Evolutionary conservation across 2,113 vertebrate species (phyloP).

Genomic region (Synchiropus splendidus): DNA sequence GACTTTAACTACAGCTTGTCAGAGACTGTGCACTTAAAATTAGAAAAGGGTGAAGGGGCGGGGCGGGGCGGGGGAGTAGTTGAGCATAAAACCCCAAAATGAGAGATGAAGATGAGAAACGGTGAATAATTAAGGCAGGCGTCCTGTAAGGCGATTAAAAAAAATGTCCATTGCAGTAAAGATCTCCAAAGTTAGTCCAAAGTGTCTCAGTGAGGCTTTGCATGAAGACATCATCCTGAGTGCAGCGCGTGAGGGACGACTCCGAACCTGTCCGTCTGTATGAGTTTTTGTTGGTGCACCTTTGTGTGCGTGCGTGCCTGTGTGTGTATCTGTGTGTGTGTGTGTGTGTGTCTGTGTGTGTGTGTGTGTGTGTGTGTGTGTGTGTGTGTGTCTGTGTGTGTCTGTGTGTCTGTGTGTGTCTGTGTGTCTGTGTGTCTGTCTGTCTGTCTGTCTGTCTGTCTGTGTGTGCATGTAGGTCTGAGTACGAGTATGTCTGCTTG

Average conservation of each 20-base stretch:
- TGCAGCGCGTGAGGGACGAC: conserved; percentile 48
- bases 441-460: too few species aligned
- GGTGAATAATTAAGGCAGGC: conserved; percentile 64
- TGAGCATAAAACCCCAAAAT: conserved; percentile 45
- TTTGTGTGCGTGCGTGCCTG: conserved; percentile 39
- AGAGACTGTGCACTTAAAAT: conserved; percentile 15
- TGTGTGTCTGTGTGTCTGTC: too few species aligned
- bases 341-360: too few species aligned
- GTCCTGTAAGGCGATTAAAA: conserved; percentile 69
- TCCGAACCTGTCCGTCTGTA: conserved; percentile 33
- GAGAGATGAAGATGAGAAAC: conserved; percentile 30
- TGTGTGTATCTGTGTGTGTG: background rate
- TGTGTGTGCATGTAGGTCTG: conserved; percentile 38
- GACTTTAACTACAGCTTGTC: conserved; percentile 46
- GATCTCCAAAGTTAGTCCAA: conserved; percentile 65
- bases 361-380: too few species aligned
- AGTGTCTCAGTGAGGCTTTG: conserved; percentile 64
- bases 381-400: too few species aligned
- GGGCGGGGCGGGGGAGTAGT: conserved; percentile 7
- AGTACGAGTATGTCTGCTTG: background rate
- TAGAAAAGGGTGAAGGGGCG: background rate
- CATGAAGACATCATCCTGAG: conserved; percentile 60
- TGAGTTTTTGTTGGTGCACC: too few species aligned
- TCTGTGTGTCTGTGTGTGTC: too few species aligned
- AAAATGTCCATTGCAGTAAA: conserved; percentile 59